A percentile compares a stretch with the other conserved stretches of the same genome.
Evolutionary conservation across 2,113 vertebrate species (phyloP).

Genomic region (Hydropotes inermis): DNA sequence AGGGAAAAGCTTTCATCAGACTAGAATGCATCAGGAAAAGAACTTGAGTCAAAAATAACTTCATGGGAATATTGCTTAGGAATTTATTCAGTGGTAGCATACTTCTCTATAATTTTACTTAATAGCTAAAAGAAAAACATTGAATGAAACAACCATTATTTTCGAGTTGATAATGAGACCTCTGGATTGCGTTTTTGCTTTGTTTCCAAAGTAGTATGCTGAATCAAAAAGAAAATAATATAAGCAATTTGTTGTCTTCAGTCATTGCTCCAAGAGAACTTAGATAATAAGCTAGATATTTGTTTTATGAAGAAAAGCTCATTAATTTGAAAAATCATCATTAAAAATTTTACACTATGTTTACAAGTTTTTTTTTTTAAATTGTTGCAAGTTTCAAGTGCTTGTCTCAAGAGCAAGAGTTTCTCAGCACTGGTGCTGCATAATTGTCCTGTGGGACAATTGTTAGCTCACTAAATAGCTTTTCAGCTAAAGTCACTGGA

Average conservation of each 20-base stretch:
- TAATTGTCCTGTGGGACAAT: not conserved
- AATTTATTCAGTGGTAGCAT: constrained; percentile 10
- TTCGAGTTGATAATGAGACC: not conserved
- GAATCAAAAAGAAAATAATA: not conserved
- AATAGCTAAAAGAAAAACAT: not conserved
- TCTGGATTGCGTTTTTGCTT: not conserved
- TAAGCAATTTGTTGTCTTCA: constrained; percentile 1
- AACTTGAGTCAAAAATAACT: not conserved
- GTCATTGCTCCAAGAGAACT: not conserved
- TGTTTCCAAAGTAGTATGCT: not conserved
- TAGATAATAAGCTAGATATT: not conserved
- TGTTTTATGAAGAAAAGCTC: constrained; percentile 3
- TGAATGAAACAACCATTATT: not conserved
- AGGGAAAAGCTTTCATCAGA: not conserved
- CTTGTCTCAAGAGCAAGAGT: not conserved
- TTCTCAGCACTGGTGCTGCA: not conserved
- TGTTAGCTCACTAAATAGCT: not conserved
- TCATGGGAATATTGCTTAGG: not conserved
- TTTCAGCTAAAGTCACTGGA: not conserved
- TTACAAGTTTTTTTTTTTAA: not conserved
- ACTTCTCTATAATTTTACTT: not conserved
- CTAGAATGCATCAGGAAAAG: not conserved
- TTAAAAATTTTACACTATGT: constrained; percentile 15
- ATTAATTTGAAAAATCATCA: not conserved
- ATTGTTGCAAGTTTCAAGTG: not conserved